Conservation (phyloP, 2,888 invertebrate genomes). For the Agonopterix arenella region DNA sequence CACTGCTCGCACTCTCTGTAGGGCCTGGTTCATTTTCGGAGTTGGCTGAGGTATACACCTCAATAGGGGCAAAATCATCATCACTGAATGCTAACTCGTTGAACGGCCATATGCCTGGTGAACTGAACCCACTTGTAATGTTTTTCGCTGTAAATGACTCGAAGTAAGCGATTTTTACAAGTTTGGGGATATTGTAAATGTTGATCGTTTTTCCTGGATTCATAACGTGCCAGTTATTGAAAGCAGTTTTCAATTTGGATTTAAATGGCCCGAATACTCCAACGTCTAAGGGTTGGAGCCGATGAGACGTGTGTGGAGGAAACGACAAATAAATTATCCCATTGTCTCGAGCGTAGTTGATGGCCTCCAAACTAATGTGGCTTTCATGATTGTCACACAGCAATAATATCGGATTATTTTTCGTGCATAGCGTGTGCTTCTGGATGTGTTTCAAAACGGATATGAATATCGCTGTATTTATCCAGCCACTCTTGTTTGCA, state of each 20-base stretch:
- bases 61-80: conserved; percentile 9
- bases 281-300: conserved; percentile 32
- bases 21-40: neutral
- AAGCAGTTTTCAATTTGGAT: conserved; percentile 19
- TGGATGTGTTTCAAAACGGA: conserved; percentile 18
- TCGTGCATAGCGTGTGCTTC: conserved; percentile 3
- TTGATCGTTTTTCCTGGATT: conserved; percentile 31
- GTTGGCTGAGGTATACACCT: conserved; percentile 1
- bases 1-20: neutral
- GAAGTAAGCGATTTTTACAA: conserved; percentile 23
- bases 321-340: conserved; percentile 9
- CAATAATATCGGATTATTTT: conserved; percentile 3
- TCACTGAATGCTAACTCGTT: conserved; percentile 12
- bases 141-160: conserved; percentile 27
- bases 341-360: conserved; percentile 4
- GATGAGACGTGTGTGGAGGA: conserved; percentile 27
- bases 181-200: conserved; percentile 29
- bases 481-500: conserved; percentile 8
- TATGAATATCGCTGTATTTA: conserved; percentile 5
- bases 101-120: conserved; percentile 14
- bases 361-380: conserved; percentile 6
- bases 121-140: conserved; percentile 30
- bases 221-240: conserved; percentile 24
- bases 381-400: conserved; percentile 5
- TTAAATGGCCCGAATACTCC: conserved; percentile 18